A percentile compares a stretch with the other conserved stretches of the same genome.
phyloP scores from a whole-genome alignment of 2,113 vertebrate species.

The Pteronura brasiliensis region DNA sequence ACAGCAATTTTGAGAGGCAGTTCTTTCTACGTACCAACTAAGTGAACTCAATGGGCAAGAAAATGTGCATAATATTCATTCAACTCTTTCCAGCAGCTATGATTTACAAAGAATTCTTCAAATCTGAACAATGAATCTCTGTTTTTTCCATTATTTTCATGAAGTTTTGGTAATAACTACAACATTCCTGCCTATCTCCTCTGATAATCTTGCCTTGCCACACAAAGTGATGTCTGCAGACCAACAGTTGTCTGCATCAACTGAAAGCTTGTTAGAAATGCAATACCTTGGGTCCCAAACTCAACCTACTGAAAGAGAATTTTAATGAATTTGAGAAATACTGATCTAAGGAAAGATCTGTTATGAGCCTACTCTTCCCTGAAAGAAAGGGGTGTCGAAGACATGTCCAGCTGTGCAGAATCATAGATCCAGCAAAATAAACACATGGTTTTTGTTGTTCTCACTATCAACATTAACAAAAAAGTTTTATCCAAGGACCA shows the following conservation, averaged over 20 bases:
- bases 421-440: background rate
- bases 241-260: background rate
- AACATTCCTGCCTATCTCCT: background rate
- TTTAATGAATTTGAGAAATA: conserved; percentile 18
- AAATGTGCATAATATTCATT: background rate
- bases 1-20: background rate
- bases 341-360: background rate
- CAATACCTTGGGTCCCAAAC: background rate
- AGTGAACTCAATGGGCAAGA: background rate
- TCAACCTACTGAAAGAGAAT: background rate
- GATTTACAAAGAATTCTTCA: conserved; percentile 27
- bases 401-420: background rate
- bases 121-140: background rate
- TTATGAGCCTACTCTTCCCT: background rate
- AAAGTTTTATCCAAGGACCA: background rate
- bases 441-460: background rate
- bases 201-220: background rate
- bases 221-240: background rate
- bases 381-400: background rate
- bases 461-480: background rate
- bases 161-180: background rate
- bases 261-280: background rate
- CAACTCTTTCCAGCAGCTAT: background rate
- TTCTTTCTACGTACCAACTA: background rate
- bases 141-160: background rate